phyloP scores from a whole-genome alignment of 2,888 invertebrate species.

The Ochropacha duplaris region DNA sequence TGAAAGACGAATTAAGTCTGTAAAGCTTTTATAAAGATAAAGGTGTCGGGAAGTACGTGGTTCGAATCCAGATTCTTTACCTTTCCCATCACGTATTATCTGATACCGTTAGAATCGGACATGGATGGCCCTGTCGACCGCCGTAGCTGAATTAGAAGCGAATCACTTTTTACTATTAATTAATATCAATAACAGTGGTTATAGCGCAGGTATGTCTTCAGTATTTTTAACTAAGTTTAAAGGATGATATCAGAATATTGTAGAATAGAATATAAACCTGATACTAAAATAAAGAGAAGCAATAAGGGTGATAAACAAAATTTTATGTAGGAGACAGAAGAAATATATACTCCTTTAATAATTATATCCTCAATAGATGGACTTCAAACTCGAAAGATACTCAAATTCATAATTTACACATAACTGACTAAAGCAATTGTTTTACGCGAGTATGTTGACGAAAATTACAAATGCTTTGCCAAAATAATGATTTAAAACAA shows the following conservation, averaged over 20 bases:
- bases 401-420: not conserved
- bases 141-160: not conserved
- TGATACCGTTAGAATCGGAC: conserved; percentile 6
- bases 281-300: not conserved
- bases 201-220: too few species aligned
- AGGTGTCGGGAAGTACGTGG: conserved; percentile 43
- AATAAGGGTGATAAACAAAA: not conserved
- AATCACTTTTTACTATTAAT: not conserved
- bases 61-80: conserved; percentile 33
- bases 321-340: not conserved
- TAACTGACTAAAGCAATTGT: not conserved
- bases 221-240: not conserved
- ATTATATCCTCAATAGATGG: not conserved
- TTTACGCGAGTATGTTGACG: not conserved
- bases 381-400: not conserved
- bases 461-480: not conserved
- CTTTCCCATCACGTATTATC: conserved; percentile 29
- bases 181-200: not conserved
- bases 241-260: not conserved
- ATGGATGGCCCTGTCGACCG: not conserved
- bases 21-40: conserved; percentile 38
- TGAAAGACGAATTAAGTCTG: not conserved
- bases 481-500: not conserved
- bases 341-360: too few species aligned
- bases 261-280: not conserved